Evolutionary conservation across 1,140 invertebrate species (phyloP), one percentile per base, ranked within the genome.

Genomic region (Drosophila guanche): DNA sequence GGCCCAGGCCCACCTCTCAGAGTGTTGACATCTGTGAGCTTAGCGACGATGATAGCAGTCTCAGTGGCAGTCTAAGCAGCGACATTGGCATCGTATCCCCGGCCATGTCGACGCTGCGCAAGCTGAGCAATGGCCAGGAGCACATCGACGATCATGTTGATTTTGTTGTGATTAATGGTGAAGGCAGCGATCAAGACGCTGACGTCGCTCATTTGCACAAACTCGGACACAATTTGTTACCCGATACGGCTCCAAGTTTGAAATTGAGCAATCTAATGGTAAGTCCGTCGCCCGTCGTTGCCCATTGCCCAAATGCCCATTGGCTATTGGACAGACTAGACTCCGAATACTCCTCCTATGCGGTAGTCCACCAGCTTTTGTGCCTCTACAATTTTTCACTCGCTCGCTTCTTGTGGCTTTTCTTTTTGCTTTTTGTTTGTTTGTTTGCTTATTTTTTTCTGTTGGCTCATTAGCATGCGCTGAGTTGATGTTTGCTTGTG

Each of bases 201-300:
- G 61, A 85, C 59, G 67, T 57, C 23, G 57, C 59, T 68, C 80
- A 75, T 81, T 76, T 71, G 69, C 75, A 88, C 62, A 86, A 83
- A 62, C 52, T 68, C 56, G 79, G 74, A 45, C 83, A 79, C 83
- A 86, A 86, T 83, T 88, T 86, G 83, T 83, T 90, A 78, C 79
- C 79, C 63, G 83, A 89, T 86, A 91, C 90, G 47, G 90, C 86
- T 57, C 90, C 90, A 46, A 91, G 90, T 68, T 60, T 90, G 61
- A 91, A 91, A 91, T 90, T 91, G 75, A 91, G 90, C 69, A 90
- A 90, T 88, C 90, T 91, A 76, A 91, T 91, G 90, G 90, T 91
- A 89, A 91, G 90, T 80, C 58, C 47, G 41, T n/a, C n/a, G 14
- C 27, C 14, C 8, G 4, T 3, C 8, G 4, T 3, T 8, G 16